Evolutionary conservation across 2,888 invertebrate genomes (phyloP).

Genomic region (Drosophila ustulata): DNA sequence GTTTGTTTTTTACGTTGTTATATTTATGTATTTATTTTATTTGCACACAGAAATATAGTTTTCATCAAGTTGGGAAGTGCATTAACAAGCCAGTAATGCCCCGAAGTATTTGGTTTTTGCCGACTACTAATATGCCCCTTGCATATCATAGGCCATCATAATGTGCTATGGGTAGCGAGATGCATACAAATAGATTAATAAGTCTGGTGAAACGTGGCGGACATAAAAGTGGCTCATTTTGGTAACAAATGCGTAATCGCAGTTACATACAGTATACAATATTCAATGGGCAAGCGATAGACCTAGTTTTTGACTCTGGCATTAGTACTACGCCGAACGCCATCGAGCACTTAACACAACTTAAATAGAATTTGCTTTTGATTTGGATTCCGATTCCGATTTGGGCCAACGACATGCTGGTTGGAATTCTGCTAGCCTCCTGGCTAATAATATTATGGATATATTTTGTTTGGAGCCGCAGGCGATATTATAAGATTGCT

Average conservation of each 20-base stretch:
- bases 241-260: slow-evolving; percentile 55
- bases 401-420: slow-evolving; percentile 69
- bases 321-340: slow-evolving; percentile 56
- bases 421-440: slow-evolving; percentile 56
- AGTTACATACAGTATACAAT: slow-evolving; percentile 54
- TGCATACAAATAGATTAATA: slow-evolving; percentile 56
- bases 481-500: slow-evolving; percentile 77
- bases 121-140: slow-evolving; percentile 34
- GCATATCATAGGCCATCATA: slow-evolving; percentile 54
- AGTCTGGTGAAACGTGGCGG: slow-evolving; percentile 53
- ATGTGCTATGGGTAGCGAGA: slow-evolving; percentile 44
- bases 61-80: not conserved
- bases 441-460: slow-evolving; percentile 64
- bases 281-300: slow-evolving; percentile 52
- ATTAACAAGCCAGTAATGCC: not conserved
- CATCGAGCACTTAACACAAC: slow-evolving; percentile 27
- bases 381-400: slow-evolving; percentile 21
- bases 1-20: not conserved
- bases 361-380: slow-evolving; percentile 7
- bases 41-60: not conserved
- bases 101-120: slow-evolving; percentile 4
- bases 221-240: slow-evolving; percentile 58
- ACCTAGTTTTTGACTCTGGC: not conserved
- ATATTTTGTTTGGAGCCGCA: slow-evolving; percentile 81
- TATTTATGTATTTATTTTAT: not conserved